Evolutionary conservation across 2,888 invertebrate genomes (phyloP), one percentile per base, ranked within the genome.

Genomic region (Tricholauxania praeusta): DNA sequence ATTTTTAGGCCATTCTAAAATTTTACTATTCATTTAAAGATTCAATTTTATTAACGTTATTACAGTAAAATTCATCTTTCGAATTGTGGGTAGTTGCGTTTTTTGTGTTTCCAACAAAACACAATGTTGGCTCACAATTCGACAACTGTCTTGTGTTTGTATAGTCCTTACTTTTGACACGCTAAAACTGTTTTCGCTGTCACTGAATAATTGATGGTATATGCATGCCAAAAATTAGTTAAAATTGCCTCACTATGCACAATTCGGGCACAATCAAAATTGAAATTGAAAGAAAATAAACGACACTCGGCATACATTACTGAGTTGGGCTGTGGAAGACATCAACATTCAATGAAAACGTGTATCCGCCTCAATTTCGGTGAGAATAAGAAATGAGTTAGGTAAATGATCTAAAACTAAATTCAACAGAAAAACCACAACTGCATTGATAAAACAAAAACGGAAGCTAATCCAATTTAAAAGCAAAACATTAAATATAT

Each of bases 211-310:
- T 57, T 57, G 57, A 57, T 57, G 57, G 12, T 57, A 7, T 28
- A 28, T 57, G 57, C 15, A 57, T 57, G 57, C 57, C 57, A 57
- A 57, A 57, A 19, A 57, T 57, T 57, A 57, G 57, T 57, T 57
- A 57, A 57, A 28, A 57, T 57, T 57, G 57, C 22, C 57, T 57
- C 19, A 57, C 22, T 57, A 28, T 15, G 28, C 57, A 19, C 57
- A 22, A 57, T 17, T 28, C 57, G 19, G 57, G 28, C 57, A 17
- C 57, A 57, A 19, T 12, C 28, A 28, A 57, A 57, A 57, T 57
- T 57, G 57, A 28, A 57, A 57, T 28, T 57, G 10, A 57, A 57
- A 28, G 57, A 57, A 57, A 28, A 57, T 57, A 57, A 22, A 57
- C 6, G 39, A 39, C 39, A 39, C 28, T 4, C 1, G 39, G 39